These are phyloP conservation scores for Pandion haliaetus DNA, from an alignment of 2,113 vertebrate species.

Conservation along the genomic window DNA sequence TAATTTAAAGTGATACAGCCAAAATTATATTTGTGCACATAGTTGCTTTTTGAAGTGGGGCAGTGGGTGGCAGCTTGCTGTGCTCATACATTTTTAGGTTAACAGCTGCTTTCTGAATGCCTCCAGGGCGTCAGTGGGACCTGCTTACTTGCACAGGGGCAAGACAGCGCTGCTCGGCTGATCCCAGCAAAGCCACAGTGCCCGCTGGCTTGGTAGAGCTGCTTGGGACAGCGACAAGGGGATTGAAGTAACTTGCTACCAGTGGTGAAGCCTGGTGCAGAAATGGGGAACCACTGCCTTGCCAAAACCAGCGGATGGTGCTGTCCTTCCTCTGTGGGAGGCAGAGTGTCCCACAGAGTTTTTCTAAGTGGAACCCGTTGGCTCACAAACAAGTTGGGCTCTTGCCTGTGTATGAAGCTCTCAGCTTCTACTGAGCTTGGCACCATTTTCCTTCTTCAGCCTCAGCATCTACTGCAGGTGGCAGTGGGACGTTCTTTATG, in stretches of 20 bases:
- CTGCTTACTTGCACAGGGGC: background rate
- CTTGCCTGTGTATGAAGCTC: background rate
- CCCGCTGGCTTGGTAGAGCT: background rate
- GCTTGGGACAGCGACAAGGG: background rate
- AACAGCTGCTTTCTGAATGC: background rate
- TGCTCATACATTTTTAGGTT: background rate
- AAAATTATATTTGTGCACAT: background rate
- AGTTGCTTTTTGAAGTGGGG: background rate
- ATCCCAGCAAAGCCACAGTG: background rate
- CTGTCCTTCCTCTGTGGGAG: background rate
- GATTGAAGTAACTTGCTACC: background rate
- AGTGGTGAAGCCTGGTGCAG: background rate
- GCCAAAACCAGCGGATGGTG: background rate
- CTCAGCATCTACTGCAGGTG: background rate
- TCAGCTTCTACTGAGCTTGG: background rate
- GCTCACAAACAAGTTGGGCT: background rate
- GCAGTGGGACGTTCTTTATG: background rate
- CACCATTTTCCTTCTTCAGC: background rate
- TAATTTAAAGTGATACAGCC: background rate
- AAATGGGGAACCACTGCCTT: background rate
- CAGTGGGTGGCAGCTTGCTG: background rate
- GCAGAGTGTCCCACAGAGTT: background rate
- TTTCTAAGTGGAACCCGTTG: background rate
- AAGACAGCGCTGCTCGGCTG: background rate
- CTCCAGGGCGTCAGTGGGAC: background rate